Base-by-base conservation (phyloP, 2,888 invertebrate genomes). In the Brachypalpus laphriformis region DNA sequence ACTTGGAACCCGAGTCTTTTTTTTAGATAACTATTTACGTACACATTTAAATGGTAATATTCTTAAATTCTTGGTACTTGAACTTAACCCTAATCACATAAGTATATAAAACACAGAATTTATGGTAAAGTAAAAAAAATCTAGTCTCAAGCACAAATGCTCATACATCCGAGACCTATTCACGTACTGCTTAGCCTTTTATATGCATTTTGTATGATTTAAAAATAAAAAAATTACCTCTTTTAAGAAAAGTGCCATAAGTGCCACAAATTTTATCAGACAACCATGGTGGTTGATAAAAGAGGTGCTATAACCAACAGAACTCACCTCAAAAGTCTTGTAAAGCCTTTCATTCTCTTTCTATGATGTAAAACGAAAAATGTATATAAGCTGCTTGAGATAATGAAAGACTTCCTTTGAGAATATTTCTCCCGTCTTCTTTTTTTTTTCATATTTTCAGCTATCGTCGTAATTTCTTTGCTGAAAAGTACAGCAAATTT, bases 401-500 rank as follows among this genome's bases (percentile, higher is more conserved):
- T 34, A 34, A 34, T 74, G 22, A 75, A 75, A 75, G 75, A 47
- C 49, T 47, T 75, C 65, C 54, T 66, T 76, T 76, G 76, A 57
- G 28, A 59, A 66, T 31, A 57, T 66, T 63, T 66, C 47, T 66
- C 47, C 47, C 31, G 57, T 57, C 9, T 16, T 14, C 16, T 49
- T n/a, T 37, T 34, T 20, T 61, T 14, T 0, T 14, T 56, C 22
- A n/a, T 1, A 65, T 37, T 34, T 14, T 9, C 34, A 34, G 42
- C 20, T 37, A 47, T 47, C 37, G 31, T 59, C 72, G 63, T 72
- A 59, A 65, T 65, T 71, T 59, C 45, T 20, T 34, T 37, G 37
- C 65, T 65, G 49, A 51, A 82, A 81, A 75, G 66, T 54, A 61
- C 47, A 22, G 40, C 16, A 66, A 65, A 72, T 77, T 72, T 77